Evolutionary conservation across 2,888 invertebrate species (phyloP).

Genomic region (Capitulum mitella): DNA sequence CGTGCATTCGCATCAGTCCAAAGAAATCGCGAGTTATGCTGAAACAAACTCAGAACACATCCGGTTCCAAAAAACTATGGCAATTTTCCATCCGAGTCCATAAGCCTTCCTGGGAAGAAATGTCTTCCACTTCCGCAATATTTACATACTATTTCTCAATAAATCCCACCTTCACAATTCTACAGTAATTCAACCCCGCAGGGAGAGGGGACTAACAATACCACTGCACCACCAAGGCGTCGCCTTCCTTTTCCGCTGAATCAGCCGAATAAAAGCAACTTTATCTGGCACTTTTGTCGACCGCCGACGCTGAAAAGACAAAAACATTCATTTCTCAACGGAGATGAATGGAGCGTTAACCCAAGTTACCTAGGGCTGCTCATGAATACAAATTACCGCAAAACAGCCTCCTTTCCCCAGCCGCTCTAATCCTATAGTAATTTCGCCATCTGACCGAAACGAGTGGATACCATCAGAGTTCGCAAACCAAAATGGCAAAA

Average conservation of each 20-base stretch:
- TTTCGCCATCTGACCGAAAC: no score
- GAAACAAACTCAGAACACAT: no score
- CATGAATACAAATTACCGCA: slow-evolving; percentile 17
- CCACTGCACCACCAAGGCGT: neutral
- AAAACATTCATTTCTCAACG: neutral
- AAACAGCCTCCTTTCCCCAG: neutral
- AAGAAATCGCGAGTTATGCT: no score
- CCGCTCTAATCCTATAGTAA: neutral
- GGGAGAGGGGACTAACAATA: neutral
- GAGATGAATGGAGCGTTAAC: slow-evolving; percentile 17
- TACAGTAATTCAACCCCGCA: neutral
- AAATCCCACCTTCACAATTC: no score
- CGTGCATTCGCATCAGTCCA: no score
- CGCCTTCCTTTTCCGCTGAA: neutral
- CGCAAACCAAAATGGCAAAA: no score
- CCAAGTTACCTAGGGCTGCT: neutral
- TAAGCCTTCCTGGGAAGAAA: no score
- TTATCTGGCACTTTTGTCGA: neutral
- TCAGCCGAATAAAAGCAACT: neutral
- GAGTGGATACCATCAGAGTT: no score
- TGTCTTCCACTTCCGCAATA: no score
- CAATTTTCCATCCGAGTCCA: no score
- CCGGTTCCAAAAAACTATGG: no score
- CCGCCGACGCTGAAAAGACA: neutral
- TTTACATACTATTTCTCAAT: no score